Conservation (phyloP, 2,797 vertebrate species). For the Caiman crocodilus region DNA sequence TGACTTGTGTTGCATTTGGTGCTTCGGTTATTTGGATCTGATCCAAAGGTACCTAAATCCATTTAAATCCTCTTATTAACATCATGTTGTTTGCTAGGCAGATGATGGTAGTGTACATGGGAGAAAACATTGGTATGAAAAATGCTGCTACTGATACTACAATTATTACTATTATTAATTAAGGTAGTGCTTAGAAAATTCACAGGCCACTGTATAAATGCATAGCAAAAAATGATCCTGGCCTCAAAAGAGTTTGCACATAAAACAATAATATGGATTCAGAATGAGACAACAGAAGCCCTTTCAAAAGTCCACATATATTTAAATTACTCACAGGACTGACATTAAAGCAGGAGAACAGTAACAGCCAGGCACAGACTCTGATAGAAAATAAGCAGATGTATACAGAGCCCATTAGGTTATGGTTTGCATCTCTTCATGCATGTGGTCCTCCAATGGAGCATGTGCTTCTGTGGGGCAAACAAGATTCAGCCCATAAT, state of each 20-base stretch:
- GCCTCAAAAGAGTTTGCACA: background rate
- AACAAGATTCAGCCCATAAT: background rate
- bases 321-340: background rate
- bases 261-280: background rate
- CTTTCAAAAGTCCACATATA: background rate
- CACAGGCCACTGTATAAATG: background rate
- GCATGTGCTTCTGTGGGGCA: background rate
- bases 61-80: background rate
- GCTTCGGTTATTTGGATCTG: background rate
- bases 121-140: background rate
- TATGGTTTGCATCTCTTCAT: background rate
- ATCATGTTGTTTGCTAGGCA: background rate
- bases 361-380: background rate
- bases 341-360: background rate
- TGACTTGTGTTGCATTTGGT: background rate
- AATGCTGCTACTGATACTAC: background rate
- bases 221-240: background rate
- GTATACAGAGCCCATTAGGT: background rate
- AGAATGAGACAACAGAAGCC: background rate
- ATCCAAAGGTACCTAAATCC: background rate
- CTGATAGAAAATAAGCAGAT: background rate
- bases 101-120: background rate
- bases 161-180: background rate
- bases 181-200: background rate
- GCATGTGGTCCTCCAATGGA: background rate